A percentile compares a stretch with the other conserved stretches of the same genome.
Conservation (phyloP, 1,140 invertebrate species). For the Aethina tumida region DNA sequence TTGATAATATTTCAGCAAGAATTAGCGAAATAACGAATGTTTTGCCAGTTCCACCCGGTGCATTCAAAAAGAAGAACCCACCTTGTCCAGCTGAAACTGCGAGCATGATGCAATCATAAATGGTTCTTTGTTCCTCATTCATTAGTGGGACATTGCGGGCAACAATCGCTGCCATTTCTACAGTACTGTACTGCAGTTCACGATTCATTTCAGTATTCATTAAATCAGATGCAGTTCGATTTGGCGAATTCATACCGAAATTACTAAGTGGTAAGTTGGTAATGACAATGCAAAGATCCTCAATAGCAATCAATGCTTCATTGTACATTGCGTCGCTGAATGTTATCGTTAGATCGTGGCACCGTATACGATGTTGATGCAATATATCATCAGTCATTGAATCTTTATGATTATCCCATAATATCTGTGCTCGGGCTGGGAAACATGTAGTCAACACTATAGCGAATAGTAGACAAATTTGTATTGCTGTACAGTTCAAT, state of each 20-base stretch:
- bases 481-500: constrained; percentile 23
- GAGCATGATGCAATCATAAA: constrained; percentile 18
- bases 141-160: constrained; percentile 12
- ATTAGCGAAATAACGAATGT: constrained; percentile 27
- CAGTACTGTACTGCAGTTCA: constrained; percentile 18
- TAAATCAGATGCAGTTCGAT: constrained; percentile 30
- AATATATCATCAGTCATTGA: constrained; percentile 30
- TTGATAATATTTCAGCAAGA: constrained; percentile 19
- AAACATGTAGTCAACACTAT: constrained; percentile 24
- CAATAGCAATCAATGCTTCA: constrained; percentile 30
- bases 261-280: constrained; percentile 26
- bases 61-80: constrained; percentile 21
- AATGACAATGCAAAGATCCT: constrained; percentile 33
- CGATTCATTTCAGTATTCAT: constrained; percentile 33
- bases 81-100: constrained; percentile 11
- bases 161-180: constrained; percentile 14
- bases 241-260: constrained; percentile 35
- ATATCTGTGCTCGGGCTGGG: constrained; percentile 8
- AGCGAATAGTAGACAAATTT: constrained; percentile 38
- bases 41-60: constrained; percentile 27
- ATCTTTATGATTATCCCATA: constrained; percentile 33
- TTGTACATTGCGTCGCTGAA: constrained; percentile 29
- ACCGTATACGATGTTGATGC: constrained; percentile 14
- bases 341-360: constrained; percentile 21
- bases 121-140: constrained; percentile 1